These are phyloP conservation scores for Lepilemur ruficaudatus DNA, from an alignment of 2,797 vertebrate species.

Conservation along the genomic window DNA sequence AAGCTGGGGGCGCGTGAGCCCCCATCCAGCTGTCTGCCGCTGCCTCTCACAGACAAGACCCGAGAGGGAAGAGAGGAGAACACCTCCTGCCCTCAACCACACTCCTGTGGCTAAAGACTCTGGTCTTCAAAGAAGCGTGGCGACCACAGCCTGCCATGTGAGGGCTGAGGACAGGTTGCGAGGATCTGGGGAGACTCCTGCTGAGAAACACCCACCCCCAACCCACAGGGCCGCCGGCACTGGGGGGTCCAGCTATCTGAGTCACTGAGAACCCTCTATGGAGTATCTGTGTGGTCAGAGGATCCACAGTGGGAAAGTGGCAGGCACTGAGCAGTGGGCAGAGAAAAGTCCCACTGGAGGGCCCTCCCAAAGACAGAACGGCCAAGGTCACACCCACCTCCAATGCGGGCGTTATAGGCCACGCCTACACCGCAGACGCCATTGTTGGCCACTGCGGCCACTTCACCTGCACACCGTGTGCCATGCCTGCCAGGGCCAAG, in stretches of 20 bases:
- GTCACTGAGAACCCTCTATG: not conserved
- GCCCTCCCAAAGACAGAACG: not conserved
- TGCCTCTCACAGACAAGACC: not conserved
- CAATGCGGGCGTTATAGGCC: conserved; percentile 94
- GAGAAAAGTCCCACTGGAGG: not conserved
- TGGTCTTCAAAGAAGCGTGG: not conserved
- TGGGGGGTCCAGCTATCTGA: not conserved
- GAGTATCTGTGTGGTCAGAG: not conserved
- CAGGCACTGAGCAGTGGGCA: not conserved
- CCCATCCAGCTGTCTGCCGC: not conserved
- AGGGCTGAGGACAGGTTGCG: not conserved
- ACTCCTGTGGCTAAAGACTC: not conserved
- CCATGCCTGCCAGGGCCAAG: conserved; percentile 88
- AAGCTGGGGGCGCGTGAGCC: not conserved
- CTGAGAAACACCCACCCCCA: not conserved
- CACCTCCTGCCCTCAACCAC: not conserved
- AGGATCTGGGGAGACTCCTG: not conserved
- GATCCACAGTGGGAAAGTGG: not conserved
- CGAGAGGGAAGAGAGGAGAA: not conserved
- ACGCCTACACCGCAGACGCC: conserved; percentile 97
- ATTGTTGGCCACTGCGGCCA: conserved; percentile 95
- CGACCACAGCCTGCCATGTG: not conserved
- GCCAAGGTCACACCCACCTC: conserved; percentile 74
- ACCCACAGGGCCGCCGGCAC: not conserved
- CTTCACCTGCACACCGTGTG: conserved; percentile 96